These are phyloP conservation scores for Apostichopus japonicus DNA, from an alignment of 35 echinoderm and acorn worm species.

Conservation along the genomic window DNA sequence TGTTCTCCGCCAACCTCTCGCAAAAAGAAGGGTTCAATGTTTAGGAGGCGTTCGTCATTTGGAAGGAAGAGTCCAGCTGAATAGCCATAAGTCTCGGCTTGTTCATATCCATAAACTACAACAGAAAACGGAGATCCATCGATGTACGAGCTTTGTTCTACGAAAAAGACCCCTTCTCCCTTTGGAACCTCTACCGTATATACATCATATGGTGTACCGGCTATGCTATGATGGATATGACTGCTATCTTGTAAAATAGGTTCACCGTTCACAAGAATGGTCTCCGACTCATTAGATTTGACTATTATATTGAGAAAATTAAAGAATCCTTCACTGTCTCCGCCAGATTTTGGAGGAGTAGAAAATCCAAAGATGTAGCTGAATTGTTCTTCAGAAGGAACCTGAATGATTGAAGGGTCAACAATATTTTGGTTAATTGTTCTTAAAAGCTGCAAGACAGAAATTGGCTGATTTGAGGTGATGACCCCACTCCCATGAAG, in stretches of 20 bases:
- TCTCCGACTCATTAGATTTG: slow-evolving; percentile 39
- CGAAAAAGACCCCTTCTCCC: slow-evolving; percentile 69
- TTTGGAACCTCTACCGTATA: slow-evolving; percentile 59
- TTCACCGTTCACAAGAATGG: slow-evolving; percentile 36
- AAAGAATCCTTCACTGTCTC: slow-evolving; percentile 45
- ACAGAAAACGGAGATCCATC: slow-evolving; percentile 59
- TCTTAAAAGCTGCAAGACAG: slow-evolving; percentile 56
- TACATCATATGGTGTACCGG: slow-evolving; percentile 48
- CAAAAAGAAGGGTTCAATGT: neutral
- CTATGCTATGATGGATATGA: slow-evolving; percentile 16
- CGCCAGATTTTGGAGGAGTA: slow-evolving; percentile 69
- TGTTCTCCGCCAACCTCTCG: slow-evolving; percentile 21
- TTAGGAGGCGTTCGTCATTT: neutral
- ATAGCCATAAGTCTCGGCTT: slow-evolving; percentile 66
- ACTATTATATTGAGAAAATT: slow-evolving; percentile 74
- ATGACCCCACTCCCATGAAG: slow-evolving; percentile 58
- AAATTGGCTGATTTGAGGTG: slow-evolving; percentile 43
- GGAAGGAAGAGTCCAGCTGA: slow-evolving; percentile 59
- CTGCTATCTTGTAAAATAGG: neutral
- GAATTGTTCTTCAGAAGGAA: slow-evolving; percentile 72
- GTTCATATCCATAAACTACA: slow-evolving; percentile 68
- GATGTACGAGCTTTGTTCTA: slow-evolving; percentile 41
- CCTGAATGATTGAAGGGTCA: slow-evolving; percentile 72
- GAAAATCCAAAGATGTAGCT: slow-evolving; percentile 67
- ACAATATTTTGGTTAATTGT: slow-evolving; percentile 44